Evolutionary conservation across 2,797 vertebrate species (phyloP).

Genomic region (Epinephelus malabaricus): DNA sequence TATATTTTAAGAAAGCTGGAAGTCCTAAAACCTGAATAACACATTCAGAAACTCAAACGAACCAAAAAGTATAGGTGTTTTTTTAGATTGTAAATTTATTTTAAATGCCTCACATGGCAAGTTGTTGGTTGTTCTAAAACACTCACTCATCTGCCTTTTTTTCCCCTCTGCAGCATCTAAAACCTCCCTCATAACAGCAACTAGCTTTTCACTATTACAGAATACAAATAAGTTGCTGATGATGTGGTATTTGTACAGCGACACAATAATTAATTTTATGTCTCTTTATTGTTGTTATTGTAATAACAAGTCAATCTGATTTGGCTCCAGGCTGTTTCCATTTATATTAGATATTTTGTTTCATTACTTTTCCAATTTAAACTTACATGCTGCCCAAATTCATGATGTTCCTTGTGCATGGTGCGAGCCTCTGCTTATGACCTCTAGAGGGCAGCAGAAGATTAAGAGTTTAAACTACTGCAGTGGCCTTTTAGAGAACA

Average conservation of each 20-base stretch:
- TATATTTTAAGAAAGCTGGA: not conserved
- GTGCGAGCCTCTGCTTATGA: not conserved
- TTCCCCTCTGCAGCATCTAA: not conserved
- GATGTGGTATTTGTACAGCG: not conserved
- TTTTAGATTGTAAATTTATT: not conserved
- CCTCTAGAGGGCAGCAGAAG: conserved; percentile 78
- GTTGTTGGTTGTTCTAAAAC: not conserved
- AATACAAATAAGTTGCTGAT: conserved; percentile 6
- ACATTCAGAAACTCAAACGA: not conserved
- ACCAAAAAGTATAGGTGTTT: not conserved
- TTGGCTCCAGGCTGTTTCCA: not conserved
- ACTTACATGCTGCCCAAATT: not conserved
- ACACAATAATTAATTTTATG: not conserved
- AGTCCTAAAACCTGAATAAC: not conserved
- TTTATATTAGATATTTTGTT: not conserved
- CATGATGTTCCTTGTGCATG: not conserved
- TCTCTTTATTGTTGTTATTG: not conserved
- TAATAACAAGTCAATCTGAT: not conserved
- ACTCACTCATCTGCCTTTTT: not conserved
- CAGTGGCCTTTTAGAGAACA: not conserved
- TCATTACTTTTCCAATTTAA: not conserved
- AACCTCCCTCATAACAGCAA: not conserved
- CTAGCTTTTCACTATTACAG: not conserved
- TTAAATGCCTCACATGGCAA: not conserved
- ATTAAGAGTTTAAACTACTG: conserved; percentile 2